These are phyloP conservation scores for Thecophora atra DNA, from an alignment of 2,888 invertebrate genomes.

Conservation along the genomic window DNA sequence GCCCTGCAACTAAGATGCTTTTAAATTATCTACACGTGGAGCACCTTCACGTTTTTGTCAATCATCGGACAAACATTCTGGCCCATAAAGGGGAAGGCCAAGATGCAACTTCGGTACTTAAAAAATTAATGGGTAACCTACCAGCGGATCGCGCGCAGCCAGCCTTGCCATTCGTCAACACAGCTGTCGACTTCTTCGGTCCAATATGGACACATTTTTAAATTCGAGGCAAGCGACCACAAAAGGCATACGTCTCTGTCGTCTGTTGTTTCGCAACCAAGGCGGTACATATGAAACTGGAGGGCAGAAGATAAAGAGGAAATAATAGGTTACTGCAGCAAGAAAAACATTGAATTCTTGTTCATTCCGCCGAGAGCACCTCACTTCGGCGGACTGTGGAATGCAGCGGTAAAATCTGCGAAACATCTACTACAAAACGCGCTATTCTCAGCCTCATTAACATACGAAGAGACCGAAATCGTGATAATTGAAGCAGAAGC, in stretches of 20 bases:
- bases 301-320: neutral
- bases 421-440: neutral
- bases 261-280: neutral
- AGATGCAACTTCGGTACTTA: neutral
- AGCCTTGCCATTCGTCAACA: neutral
- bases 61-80: constrained; percentile 2
- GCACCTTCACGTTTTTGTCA: neutral
- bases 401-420: neutral
- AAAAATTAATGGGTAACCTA: constrained; percentile 10
- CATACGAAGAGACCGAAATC: neutral
- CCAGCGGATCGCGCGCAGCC: neutral
- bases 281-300: neutral
- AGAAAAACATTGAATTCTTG: neutral
- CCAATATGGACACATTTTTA: constrained; percentile 12
- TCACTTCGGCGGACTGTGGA: neutral
- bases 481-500: constrained; percentile 11
- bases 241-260: neutral
- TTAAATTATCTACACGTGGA: neutral
- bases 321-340: neutral
- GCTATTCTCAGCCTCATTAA: neutral
- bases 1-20: neutral
- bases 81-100: constrained; percentile 1
- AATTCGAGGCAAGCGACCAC: neutral
- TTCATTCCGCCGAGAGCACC: constrained; percentile 1
- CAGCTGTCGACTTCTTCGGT: constrained; percentile 19